A percentile compares a stretch with the other conserved stretches of the same genome.
phyloP scores from a whole-genome alignment of 92 coral and sea anemone species.

The Epizoanthus rinbou region DNA sequence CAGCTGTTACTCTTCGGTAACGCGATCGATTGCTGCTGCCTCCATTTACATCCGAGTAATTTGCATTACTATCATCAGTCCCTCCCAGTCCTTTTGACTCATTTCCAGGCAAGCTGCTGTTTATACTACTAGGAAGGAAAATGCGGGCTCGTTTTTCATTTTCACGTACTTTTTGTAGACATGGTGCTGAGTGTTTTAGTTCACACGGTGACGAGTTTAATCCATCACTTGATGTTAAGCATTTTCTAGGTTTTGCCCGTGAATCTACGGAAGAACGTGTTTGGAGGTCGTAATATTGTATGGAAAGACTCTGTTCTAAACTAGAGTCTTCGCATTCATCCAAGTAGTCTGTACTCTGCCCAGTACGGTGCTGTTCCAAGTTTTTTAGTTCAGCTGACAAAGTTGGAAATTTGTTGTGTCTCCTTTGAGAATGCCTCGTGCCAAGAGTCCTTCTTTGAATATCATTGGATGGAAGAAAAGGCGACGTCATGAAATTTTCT shows the following conservation, averaged over 20 bases:
- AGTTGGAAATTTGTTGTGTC: not conserved
- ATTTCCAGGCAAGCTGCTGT: not conserved
- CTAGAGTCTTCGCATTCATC: not conserved
- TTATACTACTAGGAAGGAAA: not conserved
- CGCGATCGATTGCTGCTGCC: too few relatives aligned
- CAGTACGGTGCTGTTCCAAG: not conserved
- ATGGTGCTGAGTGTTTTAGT: constrained; percentile 15
- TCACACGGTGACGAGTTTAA: not conserved
- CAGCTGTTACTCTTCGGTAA: not conserved
- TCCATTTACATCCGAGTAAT: too few relatives aligned
- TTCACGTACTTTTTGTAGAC: not conserved
- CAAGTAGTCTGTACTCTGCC: not conserved
- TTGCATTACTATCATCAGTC: not conserved
- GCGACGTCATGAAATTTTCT: not conserved
- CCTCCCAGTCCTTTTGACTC: not conserved
- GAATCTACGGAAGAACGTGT: not conserved
- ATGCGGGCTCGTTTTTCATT: not conserved
- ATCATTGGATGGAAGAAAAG: not conserved
- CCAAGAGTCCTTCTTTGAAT: not conserved
- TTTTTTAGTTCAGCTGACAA: not conserved
- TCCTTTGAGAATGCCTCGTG: not conserved
- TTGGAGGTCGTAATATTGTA: constrained; percentile 22
- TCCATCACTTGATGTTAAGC: not conserved
- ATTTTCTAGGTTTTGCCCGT: not conserved
- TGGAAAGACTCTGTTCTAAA: constrained; percentile 26